phyloP scores from a whole-genome alignment of 2,113 vertebrate species.

The Cygnus buccinator region DNA sequence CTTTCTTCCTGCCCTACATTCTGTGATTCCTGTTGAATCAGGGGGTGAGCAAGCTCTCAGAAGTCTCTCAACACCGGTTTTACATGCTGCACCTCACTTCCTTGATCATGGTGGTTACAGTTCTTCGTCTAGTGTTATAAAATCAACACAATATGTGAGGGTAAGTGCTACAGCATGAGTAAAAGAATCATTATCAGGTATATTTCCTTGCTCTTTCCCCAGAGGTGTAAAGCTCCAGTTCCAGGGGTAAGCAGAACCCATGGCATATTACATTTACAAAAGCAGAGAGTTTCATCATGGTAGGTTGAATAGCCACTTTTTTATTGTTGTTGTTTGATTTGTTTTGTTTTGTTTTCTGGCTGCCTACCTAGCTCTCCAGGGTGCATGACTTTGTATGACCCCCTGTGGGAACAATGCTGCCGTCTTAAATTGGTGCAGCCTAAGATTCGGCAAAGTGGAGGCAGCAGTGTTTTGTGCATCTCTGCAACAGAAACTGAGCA shows the following conservation, averaged over 20 bases:
- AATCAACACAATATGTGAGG: neutral
- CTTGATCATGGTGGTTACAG: neutral
- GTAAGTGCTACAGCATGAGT: rapidly evolving
- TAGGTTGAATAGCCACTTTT: neutral
- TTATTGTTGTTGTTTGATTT: too few species aligned
- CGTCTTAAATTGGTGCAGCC: neutral
- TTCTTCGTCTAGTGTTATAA: neutral
- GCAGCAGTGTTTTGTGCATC: neutral
- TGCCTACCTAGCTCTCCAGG: neutral
- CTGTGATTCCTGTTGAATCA: neutral
- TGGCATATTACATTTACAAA: neutral
- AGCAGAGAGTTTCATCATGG: neutral
- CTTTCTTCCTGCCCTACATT: neutral
- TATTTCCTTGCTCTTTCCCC: neutral
- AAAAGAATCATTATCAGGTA: neutral
- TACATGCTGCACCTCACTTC: neutral
- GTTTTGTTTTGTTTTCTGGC: neutral
- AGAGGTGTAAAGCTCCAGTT: neutral
- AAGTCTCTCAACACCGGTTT: neutral
- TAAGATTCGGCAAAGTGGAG: neutral
- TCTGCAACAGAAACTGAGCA: neutral
- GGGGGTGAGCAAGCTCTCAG: neutral
- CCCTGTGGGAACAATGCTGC: neutral
- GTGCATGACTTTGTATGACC: neutral
- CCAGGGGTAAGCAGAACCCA: neutral